These are phyloP conservation scores for Anthopleura xanthogrammica DNA, from an alignment of 92 coral and sea anemone genomes.

Conservation along the genomic window DNA sequence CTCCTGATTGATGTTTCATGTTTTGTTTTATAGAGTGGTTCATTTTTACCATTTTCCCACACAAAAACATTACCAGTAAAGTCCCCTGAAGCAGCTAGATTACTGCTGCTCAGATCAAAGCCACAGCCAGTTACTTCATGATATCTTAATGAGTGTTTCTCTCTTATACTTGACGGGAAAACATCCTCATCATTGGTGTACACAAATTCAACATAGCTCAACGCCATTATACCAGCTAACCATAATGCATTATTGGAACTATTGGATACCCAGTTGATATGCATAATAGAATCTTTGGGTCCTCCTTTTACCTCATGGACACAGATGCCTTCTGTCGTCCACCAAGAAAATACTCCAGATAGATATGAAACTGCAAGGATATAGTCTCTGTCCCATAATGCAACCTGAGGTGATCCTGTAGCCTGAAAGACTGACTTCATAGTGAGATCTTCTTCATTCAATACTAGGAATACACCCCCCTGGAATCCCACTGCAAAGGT, in stretches of 20 bases:
- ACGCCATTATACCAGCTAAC: conserved; percentile 88
- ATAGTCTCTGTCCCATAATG: conserved; percentile 61
- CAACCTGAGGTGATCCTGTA: conserved; percentile 85
- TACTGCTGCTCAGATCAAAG: conserved; percentile 51
- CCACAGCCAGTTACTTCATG: conserved; percentile 90
- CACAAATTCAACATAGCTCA: conserved; percentile 55
- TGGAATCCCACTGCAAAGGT: conserved; percentile 78
- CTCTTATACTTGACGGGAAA: conserved; percentile 47
- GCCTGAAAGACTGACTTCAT: conserved; percentile 71
- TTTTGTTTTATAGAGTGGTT: conserved; percentile 41
- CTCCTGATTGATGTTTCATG: conserved; percentile 63
- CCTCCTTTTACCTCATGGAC: conserved; percentile 70
- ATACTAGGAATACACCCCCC: conserved; percentile 71
- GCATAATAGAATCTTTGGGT: conserved; percentile 70
- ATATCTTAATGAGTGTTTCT: conserved; percentile 49
- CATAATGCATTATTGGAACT: conserved; percentile 57
- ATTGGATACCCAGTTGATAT: conserved; percentile 66
- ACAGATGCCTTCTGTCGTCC: conserved; percentile 68
- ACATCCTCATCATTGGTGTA: conserved; percentile 14
- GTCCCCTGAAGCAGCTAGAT: conserved; percentile 69
- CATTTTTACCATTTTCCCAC: conserved; percentile 58
- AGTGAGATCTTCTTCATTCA: conserved; percentile 51
- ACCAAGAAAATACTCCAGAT: conserved; percentile 82
- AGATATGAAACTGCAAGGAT: conserved; percentile 74
- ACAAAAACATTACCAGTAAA: conserved; percentile 75